phyloP scores from a whole-genome alignment of 2,888 invertebrate species.

The Lycia hirtaria region DNA sequence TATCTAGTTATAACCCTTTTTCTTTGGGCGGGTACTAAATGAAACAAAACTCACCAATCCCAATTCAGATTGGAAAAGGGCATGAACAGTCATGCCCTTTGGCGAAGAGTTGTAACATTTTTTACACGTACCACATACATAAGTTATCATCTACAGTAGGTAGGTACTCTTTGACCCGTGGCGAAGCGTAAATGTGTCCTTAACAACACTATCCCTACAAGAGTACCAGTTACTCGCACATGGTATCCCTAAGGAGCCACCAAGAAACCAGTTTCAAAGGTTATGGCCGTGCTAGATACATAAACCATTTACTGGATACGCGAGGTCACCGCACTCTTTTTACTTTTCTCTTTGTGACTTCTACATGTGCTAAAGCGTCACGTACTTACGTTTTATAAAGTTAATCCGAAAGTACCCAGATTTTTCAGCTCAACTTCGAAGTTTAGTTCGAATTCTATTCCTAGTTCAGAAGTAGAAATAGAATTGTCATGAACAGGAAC shows the following conservation, averaged over 20 bases:
- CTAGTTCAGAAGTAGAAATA: conserved; percentile 16
- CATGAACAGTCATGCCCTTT: neutral
- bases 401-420: conserved; percentile 10
- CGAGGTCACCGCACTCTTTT: conserved; percentile 14
- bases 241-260: conserved; percentile 21
- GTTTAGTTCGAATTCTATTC: conserved; percentile 7
- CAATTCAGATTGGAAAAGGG: too few species aligned
- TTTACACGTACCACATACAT: conserved; percentile 7
- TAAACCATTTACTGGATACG: conserved; percentile 15
- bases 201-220: conserved; percentile 13
- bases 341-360: conserved; percentile 22
- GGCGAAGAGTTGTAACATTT: neutral
- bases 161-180: conserved; percentile 5
- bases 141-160: neutral
- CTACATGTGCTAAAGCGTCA: conserved; percentile 22
- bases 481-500: conserved; percentile 1
- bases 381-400: conserved; percentile 25
- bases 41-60: too few species aligned
- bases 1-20: too few species aligned
- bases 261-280: conserved; percentile 24
- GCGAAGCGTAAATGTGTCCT: conserved; percentile 3
- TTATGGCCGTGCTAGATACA: conserved; percentile 10
- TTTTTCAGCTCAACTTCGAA: conserved; percentile 20
- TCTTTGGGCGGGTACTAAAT: too few species aligned
- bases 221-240: conserved; percentile 13